Base-by-base conservation (phyloP, 1,140 invertebrate species). In the Drosophila nannoptera region DNA sequence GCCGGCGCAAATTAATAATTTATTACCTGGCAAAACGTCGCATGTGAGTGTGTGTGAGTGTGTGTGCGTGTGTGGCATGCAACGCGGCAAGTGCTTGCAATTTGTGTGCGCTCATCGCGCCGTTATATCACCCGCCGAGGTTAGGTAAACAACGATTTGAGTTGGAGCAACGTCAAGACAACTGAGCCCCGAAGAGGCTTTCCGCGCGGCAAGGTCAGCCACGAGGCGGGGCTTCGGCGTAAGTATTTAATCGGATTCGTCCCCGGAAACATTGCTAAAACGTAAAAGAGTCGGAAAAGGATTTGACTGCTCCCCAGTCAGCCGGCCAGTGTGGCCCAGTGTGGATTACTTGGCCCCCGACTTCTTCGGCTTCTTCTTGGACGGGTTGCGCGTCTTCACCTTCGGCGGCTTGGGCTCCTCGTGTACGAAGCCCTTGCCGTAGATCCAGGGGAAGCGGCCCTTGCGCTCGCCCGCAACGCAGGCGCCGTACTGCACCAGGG, bases 121-220 rank as follows among this genome's bases (percentile, higher is more conserved):
- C 32, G 64, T 83, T 84, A 84, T 84, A 69, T 78, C 71, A 82
- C 45, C n/a, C 46, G 67, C 16, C 38, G 83, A 83, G 75, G 78
- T 83, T 83, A 66, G 72, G 66, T 76, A 78, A 84, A 78, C 76
- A 84, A 65, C 43, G 58, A 42, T 65, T 45, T 46, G n/a, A n/a
- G n/a, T n/a, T n/a, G n/a, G n/a, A n/a, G n/a, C n/a, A n/a, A n/a
- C n/a, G n/a, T n/a, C n/a, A n/a, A n/a, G n/a, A n/a, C n/a, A n/a
- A n/a, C n/a, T 58, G 22, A 22, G 22, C 22, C 22, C 22, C 22
- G 22, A 22, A 22, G 29, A n/a, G 12, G 31, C 31, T 42, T 45
- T 33, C 22, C 22, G 22, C 22, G 22, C 3, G 5, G 35, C 40
- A 54, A 62, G 59, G 65, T 68, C 50, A 49, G 9, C n/a, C 22